These are phyloP conservation scores for Sinocyclocheilus anshuiensis DNA, from an alignment of 2,113 vertebrate genomes.

Conservation along the genomic window DNA sequence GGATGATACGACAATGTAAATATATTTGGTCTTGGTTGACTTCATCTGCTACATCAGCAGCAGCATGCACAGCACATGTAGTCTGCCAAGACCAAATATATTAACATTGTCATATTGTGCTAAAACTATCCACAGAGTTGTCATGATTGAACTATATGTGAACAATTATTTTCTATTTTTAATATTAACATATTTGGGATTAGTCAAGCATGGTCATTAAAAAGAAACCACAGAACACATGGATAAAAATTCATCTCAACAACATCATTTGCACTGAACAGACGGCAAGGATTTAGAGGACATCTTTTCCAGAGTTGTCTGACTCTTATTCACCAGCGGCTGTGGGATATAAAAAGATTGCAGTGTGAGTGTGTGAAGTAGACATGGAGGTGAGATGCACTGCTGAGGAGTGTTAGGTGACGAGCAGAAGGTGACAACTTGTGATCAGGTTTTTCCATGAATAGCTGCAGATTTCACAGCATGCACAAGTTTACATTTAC, in stretches of 20 bases:
- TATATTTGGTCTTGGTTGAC: background rate
- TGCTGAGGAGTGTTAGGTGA: slow-evolving; percentile 27
- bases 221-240: background rate
- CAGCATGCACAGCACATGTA: background rate
- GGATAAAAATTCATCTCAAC: background rate
- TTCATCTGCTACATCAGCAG: background rate
- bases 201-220: background rate
- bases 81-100: no score
- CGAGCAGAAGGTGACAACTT: slow-evolving; percentile 25
- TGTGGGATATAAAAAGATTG: slow-evolving; percentile 28
- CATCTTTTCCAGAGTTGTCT: background rate
- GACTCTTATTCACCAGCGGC: slow-evolving; percentile 5
- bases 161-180: background rate
- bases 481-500: background rate
- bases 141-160: background rate
- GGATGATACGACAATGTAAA: background rate
- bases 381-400: slow-evolving; percentile 17
- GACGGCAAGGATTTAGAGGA: background rate
- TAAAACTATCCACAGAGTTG: background rate
- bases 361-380: slow-evolving; percentile 33
- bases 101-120: no score
- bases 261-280: background rate
- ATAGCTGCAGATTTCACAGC: slow-evolving; percentile 18
- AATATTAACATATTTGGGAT: background rate
- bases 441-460: slow-evolving; percentile 15